Evolutionary conservation across 2,797 vertebrate species (phyloP).

Genomic region (Xenops minutus): DNA sequence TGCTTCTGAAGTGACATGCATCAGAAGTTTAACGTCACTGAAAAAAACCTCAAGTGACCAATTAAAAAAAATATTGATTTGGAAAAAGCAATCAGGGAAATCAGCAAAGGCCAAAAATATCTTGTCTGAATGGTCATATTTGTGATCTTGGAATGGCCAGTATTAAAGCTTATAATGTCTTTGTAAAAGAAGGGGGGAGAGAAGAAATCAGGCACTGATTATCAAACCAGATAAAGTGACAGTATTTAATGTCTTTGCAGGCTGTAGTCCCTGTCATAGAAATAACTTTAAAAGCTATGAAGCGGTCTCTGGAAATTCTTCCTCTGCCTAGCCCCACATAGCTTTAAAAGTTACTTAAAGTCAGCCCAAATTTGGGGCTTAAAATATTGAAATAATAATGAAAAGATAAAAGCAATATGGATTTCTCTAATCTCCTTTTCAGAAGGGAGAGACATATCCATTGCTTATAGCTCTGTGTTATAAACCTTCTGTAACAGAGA

Average conservation of each 20-base stretch:
- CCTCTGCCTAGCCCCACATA: not conserved
- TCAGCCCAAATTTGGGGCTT: not conserved
- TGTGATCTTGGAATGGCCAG: not conserved
- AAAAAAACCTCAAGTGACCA: conserved; percentile 43
- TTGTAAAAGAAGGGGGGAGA: not conserved
- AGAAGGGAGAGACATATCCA: not conserved
- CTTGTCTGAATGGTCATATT: not conserved
- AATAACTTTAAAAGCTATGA: not conserved
- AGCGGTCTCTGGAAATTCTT: not conserved
- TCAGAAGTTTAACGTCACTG: conserved; percentile 51
- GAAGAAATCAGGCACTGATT: not conserved
- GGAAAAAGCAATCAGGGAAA: not conserved
- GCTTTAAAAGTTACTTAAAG: not conserved
- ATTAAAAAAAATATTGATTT: not conserved
- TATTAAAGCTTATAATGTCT: not conserved
- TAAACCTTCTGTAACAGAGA: not conserved
- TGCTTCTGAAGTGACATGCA: conserved; percentile 60
- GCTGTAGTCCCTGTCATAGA: not conserved
- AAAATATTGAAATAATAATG: not conserved
- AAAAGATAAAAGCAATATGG: not conserved
- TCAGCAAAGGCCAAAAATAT: conserved; percentile 8
- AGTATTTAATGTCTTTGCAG: not conserved
- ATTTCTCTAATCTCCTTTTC: not conserved
- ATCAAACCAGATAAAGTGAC: not conserved
- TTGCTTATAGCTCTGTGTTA: not conserved